Evolutionary conservation across 2,797 vertebrate genomes (phyloP).

Genomic region (Nannoperca australis): DNA sequence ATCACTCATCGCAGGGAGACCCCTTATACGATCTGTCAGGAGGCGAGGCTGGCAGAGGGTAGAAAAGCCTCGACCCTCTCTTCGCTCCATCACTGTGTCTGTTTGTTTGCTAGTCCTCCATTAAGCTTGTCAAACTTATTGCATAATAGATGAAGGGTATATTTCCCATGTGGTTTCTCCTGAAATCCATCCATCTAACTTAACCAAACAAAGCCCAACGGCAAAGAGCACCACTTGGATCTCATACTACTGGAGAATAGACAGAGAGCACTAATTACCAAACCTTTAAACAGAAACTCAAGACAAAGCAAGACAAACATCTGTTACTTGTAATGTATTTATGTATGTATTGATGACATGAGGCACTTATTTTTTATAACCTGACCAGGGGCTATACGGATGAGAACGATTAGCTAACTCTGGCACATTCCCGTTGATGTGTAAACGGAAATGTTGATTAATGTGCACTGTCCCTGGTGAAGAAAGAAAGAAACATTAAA

Average conservation of each 20-base stretch:
- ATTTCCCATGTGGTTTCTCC: slow-evolving; percentile 49
- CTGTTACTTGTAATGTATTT: no score
- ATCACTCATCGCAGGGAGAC: slow-evolving; percentile 8
- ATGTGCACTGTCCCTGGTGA: no score
- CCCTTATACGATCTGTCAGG: neutral
- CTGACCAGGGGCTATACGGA: no score
- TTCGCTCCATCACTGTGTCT: neutral
- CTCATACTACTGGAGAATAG: neutral
- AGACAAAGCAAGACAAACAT: no score
- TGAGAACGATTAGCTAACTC: no score
- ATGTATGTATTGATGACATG: no score
- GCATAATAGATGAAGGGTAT: slow-evolving; percentile 42
- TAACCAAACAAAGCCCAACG: slow-evolving; percentile 23
- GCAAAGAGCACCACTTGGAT: neutral
- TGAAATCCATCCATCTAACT: slow-evolving; percentile 29
- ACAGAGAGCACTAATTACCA: no score
- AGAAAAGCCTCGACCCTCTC: neutral
- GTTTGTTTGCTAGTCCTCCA: slow-evolving; percentile 22
- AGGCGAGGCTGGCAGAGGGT: neutral
- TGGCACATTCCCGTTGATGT: no score
- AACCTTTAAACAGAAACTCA: no score
- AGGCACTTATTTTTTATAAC: no score
- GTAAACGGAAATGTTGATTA: no score
- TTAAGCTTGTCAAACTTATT: slow-evolving; percentile 42
- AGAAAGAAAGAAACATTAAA: neutral